phyloP scores from a whole-genome alignment of 64 coral and sea anemone genomes.

The Montipora foliosa region DNA sequence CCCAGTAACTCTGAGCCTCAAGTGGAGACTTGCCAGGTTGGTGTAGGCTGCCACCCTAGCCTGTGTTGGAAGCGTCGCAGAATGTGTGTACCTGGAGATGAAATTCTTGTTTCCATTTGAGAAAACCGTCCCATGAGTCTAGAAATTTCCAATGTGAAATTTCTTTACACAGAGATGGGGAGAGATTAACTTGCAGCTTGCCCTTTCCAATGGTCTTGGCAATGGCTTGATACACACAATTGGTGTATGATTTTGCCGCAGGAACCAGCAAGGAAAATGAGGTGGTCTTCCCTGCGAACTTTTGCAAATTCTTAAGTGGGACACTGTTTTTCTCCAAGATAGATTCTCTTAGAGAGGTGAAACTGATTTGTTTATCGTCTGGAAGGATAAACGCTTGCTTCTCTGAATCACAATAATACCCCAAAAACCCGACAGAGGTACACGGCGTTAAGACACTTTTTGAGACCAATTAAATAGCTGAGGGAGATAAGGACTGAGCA shows the following conservation, averaged over 20 bases:
- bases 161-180: background rate
- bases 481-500: constrained; percentile 28
- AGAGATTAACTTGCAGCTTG: background rate
- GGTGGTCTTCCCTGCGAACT: constrained; percentile 37
- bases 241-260: background rate
- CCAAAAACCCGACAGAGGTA: constrained; percentile 1
- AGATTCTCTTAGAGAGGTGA: constrained; percentile 1
- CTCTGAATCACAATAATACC: constrained; percentile 6
- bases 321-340: background rate
- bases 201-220: background rate
- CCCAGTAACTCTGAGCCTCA: constrained; percentile 14
- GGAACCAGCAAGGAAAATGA: constrained; percentile 34
- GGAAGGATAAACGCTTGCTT: constrained; percentile 42
- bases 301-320: constrained; percentile 16
- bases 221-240: background rate
- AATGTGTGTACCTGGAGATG: background rate
- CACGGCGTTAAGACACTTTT: background rate
- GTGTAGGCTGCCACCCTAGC: background rate
- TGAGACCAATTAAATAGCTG: constrained; percentile 9
- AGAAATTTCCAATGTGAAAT: background rate
- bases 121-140: background rate
- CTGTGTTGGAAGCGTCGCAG: background rate
- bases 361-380: constrained; percentile 23
- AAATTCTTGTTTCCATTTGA: background rate
- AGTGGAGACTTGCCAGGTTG: background rate